Base-by-base conservation (phyloP, 2,888 invertebrate genomes). In the Phaedon cochleariae region DNA sequence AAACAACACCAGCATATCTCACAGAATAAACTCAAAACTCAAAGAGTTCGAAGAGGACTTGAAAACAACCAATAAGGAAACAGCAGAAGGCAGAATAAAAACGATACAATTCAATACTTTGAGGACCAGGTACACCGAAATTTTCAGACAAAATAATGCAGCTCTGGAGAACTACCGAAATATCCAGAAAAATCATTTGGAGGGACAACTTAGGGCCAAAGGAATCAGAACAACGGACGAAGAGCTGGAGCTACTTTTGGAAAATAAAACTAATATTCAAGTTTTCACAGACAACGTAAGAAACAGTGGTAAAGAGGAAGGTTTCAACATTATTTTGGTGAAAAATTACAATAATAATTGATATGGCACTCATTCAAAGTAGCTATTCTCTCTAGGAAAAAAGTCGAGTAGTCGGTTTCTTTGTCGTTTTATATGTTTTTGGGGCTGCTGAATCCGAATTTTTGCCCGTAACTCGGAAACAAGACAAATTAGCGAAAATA, bases 201-300 rank as follows among this genome's bases (percentile, higher is more conserved):
- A 85, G 51, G 85, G 87, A 45, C 89, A 90, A 79, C 84, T 87
- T 72, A 80, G 81, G 59, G 84, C 89, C 64, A 86, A 77, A 73
- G 79, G 78, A 2, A 70, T 79, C 29, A 67, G 69, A 7, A 72
- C 77, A 10, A 74, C 74, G 4, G 83, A 81, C 37, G 81, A 82
- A 72, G 86, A 86, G 75, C 74, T 85, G 5, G 81, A 83, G 21
- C 73, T 76, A 58, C 76, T 85, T 67, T 70, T 86, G 10, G 83
- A 84, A 48, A 80, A 80, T 18, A 82, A 83, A 64, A 82, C 84
- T 64, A 81, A 82, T 62, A 82, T 81, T 73, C 77, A 81, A 60
- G 75, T 86, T 53, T 87, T 86, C 77, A 85, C 85, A 37, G 86
- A 86, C 70, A 86, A 86, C 79, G 87, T 85, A 82, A 82, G 83